Evolutionary conservation across 2,113 vertebrate genomes (phyloP).

Genomic region (Nerophis ophidion): DNA sequence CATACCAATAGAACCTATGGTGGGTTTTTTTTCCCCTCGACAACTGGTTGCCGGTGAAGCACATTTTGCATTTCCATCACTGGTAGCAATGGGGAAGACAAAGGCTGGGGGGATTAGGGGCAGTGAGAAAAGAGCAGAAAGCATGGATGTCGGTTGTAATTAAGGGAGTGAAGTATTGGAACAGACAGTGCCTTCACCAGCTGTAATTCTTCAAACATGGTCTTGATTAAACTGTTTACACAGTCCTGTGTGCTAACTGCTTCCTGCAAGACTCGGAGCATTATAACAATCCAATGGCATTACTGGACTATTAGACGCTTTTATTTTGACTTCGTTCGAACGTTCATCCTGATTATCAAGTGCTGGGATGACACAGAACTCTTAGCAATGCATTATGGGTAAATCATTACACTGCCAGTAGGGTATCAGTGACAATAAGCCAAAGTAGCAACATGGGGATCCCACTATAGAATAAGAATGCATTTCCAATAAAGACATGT

Average conservation of each 20-base stretch:
- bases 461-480: too few species aligned
- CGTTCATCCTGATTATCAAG: slow-evolving; percentile 1
- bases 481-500: too few species aligned
- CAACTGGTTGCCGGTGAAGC: slow-evolving; percentile 65
- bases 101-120: slow-evolving; percentile 32
- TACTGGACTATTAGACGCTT: slow-evolving; percentile 22
- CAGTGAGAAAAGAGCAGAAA: slow-evolving; percentile 30
- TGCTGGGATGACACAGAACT: neutral
- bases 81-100: slow-evolving; percentile 41
- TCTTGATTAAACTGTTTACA: slow-evolving; percentile 74
- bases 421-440: too few species aligned
- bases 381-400: too few species aligned
- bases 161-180: slow-evolving; percentile 70
- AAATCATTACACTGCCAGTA: too few species aligned
- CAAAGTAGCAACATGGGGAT: too few species aligned
- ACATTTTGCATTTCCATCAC: slow-evolving; percentile 73
- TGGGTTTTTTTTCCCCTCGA: too few species aligned
- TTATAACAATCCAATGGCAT: slow-evolving; percentile 41
- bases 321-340: slow-evolving; percentile 18
- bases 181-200: slow-evolving; percentile 61
- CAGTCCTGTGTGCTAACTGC: slow-evolving; percentile 63
- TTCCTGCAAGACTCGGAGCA: slow-evolving; percentile 47
- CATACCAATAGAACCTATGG: too few species aligned
- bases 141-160: slow-evolving; percentile 67
- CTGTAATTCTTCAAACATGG: slow-evolving; percentile 71